These are phyloP conservation scores for Hyla sarda DNA, from an alignment of 2,113 vertebrate species.

Conservation along the genomic window DNA sequence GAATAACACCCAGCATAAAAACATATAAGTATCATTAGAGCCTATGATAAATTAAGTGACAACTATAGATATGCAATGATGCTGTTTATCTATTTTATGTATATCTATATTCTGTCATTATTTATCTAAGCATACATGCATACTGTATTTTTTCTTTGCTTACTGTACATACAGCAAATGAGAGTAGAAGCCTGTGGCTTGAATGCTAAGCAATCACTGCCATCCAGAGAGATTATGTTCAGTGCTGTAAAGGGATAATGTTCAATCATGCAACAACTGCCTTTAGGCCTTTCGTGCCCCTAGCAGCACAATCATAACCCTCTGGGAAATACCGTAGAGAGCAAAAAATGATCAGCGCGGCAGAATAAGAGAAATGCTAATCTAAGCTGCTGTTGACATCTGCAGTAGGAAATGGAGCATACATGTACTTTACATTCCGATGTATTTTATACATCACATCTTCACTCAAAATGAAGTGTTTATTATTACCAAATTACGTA, in stretches of 20 bases:
- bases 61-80: too few species aligned
- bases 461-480: not conserved
- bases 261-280: slow-evolving; percentile 63
- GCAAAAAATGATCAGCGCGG: slow-evolving; percentile 21
- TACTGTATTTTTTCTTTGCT: not conserved
- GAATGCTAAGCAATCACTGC: slow-evolving; percentile 37
- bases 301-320: slow-evolving; percentile 51
- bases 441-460: not conserved
- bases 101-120: not conserved
- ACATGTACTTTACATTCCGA: slow-evolving; percentile 3
- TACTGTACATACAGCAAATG: slow-evolving; percentile 15
- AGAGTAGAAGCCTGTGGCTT: slow-evolving; percentile 27
- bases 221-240: slow-evolving; percentile 55
- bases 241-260: slow-evolving; percentile 62
- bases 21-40: too few species aligned
- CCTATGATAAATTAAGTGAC: too few species aligned
- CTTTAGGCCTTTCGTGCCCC: slow-evolving; percentile 59
- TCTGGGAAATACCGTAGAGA: slow-evolving; percentile 45
- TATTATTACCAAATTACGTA: not conserved
- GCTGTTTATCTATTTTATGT: not conserved
- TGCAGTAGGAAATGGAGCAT: slow-evolving; percentile 3
- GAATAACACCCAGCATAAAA: too few species aligned
- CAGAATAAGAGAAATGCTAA: slow-evolving; percentile 48
- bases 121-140: not conserved
- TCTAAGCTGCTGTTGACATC: slow-evolving; percentile 23